Evolutionary conservation across 2,113 vertebrate species (phyloP).

Genomic region (Prochilodus magdalenae): DNA sequence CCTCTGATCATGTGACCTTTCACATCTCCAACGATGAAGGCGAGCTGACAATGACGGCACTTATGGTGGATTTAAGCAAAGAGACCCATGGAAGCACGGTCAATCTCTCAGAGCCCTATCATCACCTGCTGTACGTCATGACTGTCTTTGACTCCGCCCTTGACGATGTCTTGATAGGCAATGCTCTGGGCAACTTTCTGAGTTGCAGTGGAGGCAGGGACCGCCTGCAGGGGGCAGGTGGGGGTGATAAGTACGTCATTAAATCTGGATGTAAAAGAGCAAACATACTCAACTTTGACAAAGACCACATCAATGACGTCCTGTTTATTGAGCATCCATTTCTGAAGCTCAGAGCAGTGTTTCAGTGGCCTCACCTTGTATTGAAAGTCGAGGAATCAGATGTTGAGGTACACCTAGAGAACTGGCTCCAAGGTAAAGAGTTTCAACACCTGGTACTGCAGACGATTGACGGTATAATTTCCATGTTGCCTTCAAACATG

Average conservation of each 20-base stretch:
- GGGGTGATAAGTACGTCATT: conserved; percentile 42
- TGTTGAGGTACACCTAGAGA: conserved; percentile 1
- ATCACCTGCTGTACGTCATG: conserved; percentile 21
- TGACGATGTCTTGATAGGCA: conserved; percentile 31
- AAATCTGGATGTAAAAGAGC: conserved; percentile 38
- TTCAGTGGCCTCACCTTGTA: conserved; percentile 23
- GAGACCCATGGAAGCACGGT: conserved; percentile 23
- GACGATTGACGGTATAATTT: conserved; percentile 33
- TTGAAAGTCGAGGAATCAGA: conserved; percentile 18
- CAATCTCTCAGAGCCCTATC: conserved; percentile 15
- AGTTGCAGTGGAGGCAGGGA: conserved; percentile 42
- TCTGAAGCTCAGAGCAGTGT: conserved; percentile 13
- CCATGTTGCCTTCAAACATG: conserved; percentile 2
- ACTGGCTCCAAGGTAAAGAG: conserved; percentile 30
- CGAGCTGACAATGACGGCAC: neutral
- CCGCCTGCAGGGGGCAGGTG: conserved; percentile 27
- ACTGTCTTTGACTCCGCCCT: conserved; percentile 45
- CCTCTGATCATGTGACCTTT: conserved; percentile 42
- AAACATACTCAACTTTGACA: conserved; percentile 15
- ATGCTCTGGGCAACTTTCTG: conserved; percentile 41
- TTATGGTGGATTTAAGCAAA: conserved; percentile 36
- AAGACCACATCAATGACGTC: conserved; percentile 39
- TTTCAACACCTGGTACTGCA: conserved; percentile 45
- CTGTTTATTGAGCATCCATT: conserved; percentile 30
- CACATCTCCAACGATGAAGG: conserved; percentile 19